Conservation (phyloP, 2,113 vertebrate genomes). For the Lepisosteus osseus region DNA sequence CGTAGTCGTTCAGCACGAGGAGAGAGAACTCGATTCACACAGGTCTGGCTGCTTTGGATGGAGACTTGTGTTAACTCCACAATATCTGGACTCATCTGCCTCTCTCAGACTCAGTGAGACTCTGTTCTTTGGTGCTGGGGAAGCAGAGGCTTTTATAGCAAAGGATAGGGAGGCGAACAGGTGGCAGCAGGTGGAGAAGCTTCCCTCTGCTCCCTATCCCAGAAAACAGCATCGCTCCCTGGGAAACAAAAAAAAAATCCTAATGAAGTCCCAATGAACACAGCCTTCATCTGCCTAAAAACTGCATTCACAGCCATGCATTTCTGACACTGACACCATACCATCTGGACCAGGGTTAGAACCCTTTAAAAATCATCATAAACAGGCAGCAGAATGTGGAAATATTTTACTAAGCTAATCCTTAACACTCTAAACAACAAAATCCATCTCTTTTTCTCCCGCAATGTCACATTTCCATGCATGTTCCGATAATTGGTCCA, state of each 20-base stretch:
- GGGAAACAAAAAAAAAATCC: not conserved
- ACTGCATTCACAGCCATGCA: not conserved
- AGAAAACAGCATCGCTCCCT: conserved; percentile 31
- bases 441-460: not conserved
- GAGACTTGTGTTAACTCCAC: not conserved
- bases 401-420: not conserved
- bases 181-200: conserved; percentile 74
- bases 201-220: conserved; percentile 17
- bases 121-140: not conserved
- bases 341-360: not conserved
- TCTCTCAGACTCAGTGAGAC: not conserved
- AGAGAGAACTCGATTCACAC: too few species aligned
- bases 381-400: not conserved
- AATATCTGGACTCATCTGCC: not conserved
- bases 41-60: too few species aligned
- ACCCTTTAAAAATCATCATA: not conserved
- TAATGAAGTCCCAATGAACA: not conserved
- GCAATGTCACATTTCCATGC: not conserved
- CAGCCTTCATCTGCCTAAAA: not conserved
- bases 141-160: conserved; percentile 59
- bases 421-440: not conserved
- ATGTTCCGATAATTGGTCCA: not conserved
- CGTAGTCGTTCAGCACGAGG: too few species aligned
- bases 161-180: conserved; percentile 56
- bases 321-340: not conserved